These are phyloP conservation scores for Ladona fulva DNA, from an alignment of 1,140 invertebrate genomes.

Conservation along the genomic window DNA sequence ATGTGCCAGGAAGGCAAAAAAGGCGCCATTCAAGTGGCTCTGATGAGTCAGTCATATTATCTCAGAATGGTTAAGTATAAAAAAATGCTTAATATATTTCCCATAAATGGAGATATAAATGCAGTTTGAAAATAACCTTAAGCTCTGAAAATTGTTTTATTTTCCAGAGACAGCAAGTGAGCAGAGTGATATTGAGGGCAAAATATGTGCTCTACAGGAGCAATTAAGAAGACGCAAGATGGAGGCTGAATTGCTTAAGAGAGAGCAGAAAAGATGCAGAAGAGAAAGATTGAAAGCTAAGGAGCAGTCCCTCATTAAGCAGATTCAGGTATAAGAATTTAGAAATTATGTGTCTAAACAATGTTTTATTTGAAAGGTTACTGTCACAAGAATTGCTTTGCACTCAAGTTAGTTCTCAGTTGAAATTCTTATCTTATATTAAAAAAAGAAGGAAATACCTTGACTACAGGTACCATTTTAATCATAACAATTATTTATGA, in stretches of 20 bases:
- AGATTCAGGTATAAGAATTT: conserved; percentile 39
- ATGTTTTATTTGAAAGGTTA: too few relatives aligned
- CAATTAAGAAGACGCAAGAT: conserved; percentile 39
- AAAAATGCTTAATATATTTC: too few relatives aligned
- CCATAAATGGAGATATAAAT: too few relatives aligned
- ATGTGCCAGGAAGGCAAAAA: conserved; percentile 25
- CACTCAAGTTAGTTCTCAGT: too few relatives aligned
- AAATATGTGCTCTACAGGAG: conserved; percentile 42
- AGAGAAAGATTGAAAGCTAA: conserved; percentile 41
- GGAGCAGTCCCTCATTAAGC: conserved; percentile 43
- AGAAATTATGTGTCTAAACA: too few relatives aligned
- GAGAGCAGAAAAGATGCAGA: conserved; percentile 37
- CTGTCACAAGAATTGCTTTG: too few relatives aligned
- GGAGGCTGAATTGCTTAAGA: conserved; percentile 40
- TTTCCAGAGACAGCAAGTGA: conserved; percentile 42
- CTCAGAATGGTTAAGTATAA: conserved; percentile 31
- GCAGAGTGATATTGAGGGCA: conserved; percentile 43
- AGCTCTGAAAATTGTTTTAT: not conserved
- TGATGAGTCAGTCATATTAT: conserved; percentile 44
- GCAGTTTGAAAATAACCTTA: too few relatives aligned
- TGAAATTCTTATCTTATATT: too few relatives aligned
- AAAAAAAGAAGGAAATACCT: too few relatives aligned
- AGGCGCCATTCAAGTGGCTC: conserved; percentile 43
- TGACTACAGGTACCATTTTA: too few relatives aligned
- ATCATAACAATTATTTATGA: too few relatives aligned